A percentile compares a stretch with the other conserved stretches of the same genome.
Evolutionary conservation across 2,797 vertebrate species (phyloP).

Genomic region (Pygocentrus nattereri): DNA sequence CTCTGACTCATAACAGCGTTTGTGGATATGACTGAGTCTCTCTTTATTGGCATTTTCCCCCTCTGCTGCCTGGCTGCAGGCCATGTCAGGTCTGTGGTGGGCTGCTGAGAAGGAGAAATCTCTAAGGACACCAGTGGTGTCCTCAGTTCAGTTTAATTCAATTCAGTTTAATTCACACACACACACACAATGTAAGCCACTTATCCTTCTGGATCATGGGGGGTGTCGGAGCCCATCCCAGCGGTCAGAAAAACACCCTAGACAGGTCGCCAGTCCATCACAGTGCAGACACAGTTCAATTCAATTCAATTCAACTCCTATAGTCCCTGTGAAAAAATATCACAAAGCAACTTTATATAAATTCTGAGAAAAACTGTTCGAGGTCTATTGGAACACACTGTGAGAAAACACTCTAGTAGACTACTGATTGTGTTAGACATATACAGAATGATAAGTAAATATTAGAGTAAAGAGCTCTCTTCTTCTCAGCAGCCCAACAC

Average conservation of each 20-base stretch:
- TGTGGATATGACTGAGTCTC: conserved; percentile 43
- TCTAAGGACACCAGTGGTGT: conserved; percentile 8
- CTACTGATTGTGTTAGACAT: neutral
- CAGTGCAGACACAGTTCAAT: neutral
- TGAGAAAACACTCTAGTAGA: neutral
- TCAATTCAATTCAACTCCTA: neutral
- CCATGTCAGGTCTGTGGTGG: conserved; percentile 37
- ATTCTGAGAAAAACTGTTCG: too few relatives aligned
- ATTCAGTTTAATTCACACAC: too few relatives aligned
- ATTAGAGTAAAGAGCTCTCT: conserved; percentile 8
- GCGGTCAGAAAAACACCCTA: too few relatives aligned
- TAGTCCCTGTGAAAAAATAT: neutral
- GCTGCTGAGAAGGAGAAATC: conserved; percentile 13
- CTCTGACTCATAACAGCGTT: conserved; percentile 46
- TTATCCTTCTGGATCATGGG: too few relatives aligned
- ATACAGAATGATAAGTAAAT: neutral
- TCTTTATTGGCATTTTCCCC: conserved; percentile 23
- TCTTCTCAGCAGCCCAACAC: conserved; percentile 19
- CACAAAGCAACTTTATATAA: too few relatives aligned
- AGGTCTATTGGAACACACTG: neutral
- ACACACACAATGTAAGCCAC: too few relatives aligned
- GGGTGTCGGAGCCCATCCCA: too few relatives aligned
- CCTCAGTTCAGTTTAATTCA: neutral
- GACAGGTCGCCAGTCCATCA: too few relatives aligned
- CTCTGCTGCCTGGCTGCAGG: conserved; percentile 20